These are phyloP conservation scores for Dendrophyllia cribrosa DNA, from an alignment of 64 coral and sea anemone genomes.

Conservation along the genomic window DNA sequence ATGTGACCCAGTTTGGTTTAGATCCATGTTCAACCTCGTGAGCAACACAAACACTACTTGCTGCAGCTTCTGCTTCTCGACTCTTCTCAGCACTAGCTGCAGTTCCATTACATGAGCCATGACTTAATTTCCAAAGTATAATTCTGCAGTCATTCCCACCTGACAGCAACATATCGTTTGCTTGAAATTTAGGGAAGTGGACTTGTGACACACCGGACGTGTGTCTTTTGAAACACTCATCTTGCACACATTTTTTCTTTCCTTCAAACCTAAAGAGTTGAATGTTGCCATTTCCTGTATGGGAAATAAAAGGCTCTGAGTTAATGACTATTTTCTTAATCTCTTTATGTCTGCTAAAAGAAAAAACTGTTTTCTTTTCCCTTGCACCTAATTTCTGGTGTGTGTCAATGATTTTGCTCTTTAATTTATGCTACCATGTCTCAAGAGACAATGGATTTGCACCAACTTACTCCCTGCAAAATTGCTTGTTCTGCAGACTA, in stretches of 20 bases:
- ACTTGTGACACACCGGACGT: conserved; percentile 83
- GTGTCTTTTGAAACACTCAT: conserved; percentile 66
- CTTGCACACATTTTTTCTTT: conserved; percentile 77
- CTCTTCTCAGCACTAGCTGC: not conserved
- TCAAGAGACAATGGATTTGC: too few relatives aligned
- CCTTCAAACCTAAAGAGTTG: conserved; percentile 94
- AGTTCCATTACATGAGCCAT: not conserved
- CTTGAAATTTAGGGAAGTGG: conserved; percentile 77
- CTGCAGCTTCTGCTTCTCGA: not conserved
- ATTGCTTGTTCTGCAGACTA: too few relatives aligned
- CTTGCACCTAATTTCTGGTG: too few relatives aligned
- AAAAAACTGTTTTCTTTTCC: too few relatives aligned
- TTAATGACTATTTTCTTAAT: too few relatives aligned
- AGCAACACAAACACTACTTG: conserved; percentile 3
- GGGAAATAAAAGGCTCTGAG: not conserved
- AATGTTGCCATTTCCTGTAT: conserved; percentile 85
- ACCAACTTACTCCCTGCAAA: too few relatives aligned
- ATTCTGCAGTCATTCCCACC: conserved; percentile 94
- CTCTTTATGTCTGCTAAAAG: too few relatives aligned
- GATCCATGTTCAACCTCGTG: conserved; percentile 69
- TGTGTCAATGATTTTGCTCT: too few relatives aligned
- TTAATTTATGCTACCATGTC: too few relatives aligned
- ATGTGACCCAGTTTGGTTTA: conserved; percentile 94
- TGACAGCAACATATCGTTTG: conserved; percentile 66
- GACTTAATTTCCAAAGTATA: conserved; percentile 65